Conservation (phyloP, 2,113 vertebrate genomes). For the Mirza zaza region DNA sequence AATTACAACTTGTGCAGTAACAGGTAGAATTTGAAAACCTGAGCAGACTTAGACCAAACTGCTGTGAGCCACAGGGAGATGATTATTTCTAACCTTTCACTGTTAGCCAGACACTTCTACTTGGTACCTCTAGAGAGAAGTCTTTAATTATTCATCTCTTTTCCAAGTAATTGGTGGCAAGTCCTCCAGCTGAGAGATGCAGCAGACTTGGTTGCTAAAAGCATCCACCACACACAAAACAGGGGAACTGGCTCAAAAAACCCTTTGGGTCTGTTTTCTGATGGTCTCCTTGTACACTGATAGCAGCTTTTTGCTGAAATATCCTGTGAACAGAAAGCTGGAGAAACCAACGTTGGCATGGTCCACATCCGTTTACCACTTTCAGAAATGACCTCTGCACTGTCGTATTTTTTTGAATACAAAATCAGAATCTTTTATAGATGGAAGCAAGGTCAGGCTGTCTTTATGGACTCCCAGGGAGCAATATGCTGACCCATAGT, state of each 20-base stretch:
- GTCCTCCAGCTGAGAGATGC: neutral
- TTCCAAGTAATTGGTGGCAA: conserved; percentile 58
- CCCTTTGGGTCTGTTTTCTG: neutral
- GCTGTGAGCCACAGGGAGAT: neutral
- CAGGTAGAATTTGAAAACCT: neutral
- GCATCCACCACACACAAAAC: neutral
- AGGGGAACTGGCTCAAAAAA: neutral
- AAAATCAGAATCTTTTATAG: neutral
- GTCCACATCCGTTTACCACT: neutral
- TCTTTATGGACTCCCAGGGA: neutral
- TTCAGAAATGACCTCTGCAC: conserved; percentile 9
- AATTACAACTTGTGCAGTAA: neutral
- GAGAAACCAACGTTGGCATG: accelerated
- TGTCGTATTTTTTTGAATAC: neutral
- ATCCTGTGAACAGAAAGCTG: neutral
- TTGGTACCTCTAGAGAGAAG: conserved; percentile 41
- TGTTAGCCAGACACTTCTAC: neutral
- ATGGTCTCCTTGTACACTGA: neutral
- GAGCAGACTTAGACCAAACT: neutral
- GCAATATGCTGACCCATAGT: neutral
- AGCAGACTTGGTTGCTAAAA: neutral
- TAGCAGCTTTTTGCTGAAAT: neutral
- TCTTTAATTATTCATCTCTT: conserved; percentile 74
- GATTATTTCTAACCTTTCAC: conserved; percentile 18
- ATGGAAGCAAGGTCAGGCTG: neutral